These are phyloP conservation scores for Mastigias papua DNA, from an alignment of 30 jellyfish, hydroid and myxozoan species.

Conservation along the genomic window DNA sequence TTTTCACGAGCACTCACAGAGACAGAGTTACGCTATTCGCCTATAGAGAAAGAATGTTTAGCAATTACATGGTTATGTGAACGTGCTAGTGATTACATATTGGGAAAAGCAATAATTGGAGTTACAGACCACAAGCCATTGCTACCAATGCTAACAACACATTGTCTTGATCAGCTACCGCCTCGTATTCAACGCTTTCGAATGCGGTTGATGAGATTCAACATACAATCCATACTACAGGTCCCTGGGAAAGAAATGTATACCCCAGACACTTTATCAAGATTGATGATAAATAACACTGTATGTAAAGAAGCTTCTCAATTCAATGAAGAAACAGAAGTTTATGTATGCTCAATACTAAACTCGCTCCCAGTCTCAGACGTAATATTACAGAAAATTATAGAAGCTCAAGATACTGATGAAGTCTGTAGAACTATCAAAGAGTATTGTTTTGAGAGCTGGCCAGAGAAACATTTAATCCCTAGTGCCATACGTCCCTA, in stretches of 20 bases:
- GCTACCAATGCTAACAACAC: background rate
- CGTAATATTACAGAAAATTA: background rate
- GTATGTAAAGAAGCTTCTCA: background rate
- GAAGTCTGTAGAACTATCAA: background rate
- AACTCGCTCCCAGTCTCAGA: background rate
- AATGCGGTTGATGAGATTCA: constrained; percentile 22
- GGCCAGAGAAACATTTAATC: background rate
- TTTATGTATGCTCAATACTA: background rate
- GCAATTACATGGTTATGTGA: constrained; percentile 43
- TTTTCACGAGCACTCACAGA: constrained; percentile 8
- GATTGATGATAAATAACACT: background rate
- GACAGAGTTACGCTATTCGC: constrained; percentile 13
- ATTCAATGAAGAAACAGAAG: background rate
- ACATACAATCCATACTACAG: background rate
- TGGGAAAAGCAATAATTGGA: background rate
- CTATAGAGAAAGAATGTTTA: constrained; percentile 19
- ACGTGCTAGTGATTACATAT: constrained; percentile 11
- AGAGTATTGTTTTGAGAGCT: background rate
- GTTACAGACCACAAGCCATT: background rate
- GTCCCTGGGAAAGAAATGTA: constrained; percentile 13
- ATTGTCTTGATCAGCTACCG: constrained; percentile 1
- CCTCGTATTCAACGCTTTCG: constrained; percentile 2
- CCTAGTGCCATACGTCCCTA: background rate
- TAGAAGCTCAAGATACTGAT: background rate
- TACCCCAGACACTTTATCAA: background rate